A percentile compares a stretch with the other conserved stretches of the same genome.
These are phyloP conservation scores for Odocoileus hemionus DNA, from an alignment of 2,113 vertebrate species.

Conservation along the genomic window DNA sequence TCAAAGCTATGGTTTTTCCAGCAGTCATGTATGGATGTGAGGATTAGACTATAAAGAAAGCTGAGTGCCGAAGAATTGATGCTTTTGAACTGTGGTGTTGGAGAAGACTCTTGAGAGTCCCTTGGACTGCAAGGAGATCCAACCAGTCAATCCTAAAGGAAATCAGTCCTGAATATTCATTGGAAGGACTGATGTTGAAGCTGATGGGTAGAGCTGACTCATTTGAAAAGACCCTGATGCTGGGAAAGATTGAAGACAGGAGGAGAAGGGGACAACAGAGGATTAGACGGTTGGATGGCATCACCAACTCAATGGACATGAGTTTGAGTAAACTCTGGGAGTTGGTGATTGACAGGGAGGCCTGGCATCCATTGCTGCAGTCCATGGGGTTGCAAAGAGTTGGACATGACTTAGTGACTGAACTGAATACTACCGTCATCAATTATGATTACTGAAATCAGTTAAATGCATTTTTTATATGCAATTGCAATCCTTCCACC, in stretches of 20 bases:
- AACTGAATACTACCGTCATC: background rate
- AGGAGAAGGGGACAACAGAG: background rate
- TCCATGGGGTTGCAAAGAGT: background rate
- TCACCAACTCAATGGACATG: background rate
- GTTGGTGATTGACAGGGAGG: background rate
- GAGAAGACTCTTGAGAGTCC: background rate
- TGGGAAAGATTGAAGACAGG: background rate
- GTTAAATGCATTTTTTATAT: background rate
- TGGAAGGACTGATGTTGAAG: background rate
- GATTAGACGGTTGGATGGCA: background rate
- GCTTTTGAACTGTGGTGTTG: background rate
- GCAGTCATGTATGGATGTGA: background rate
- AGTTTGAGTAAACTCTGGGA: background rate
- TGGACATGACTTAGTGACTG: background rate
- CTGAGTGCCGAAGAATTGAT: background rate
- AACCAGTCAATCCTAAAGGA: background rate
- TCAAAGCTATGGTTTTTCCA: background rate
- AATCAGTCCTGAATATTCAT: background rate
- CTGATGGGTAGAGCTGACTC: background rate
- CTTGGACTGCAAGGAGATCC: background rate
- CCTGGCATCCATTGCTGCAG: background rate
- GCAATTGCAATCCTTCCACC: background rate
- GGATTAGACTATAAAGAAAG: background rate
- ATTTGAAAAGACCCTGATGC: background rate
- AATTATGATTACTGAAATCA: background rate